Evolutionary conservation across 2,888 invertebrate genomes (phyloP), one percentile per base, ranked within the genome.

Genomic region (Andrena hattorfiana): DNA sequence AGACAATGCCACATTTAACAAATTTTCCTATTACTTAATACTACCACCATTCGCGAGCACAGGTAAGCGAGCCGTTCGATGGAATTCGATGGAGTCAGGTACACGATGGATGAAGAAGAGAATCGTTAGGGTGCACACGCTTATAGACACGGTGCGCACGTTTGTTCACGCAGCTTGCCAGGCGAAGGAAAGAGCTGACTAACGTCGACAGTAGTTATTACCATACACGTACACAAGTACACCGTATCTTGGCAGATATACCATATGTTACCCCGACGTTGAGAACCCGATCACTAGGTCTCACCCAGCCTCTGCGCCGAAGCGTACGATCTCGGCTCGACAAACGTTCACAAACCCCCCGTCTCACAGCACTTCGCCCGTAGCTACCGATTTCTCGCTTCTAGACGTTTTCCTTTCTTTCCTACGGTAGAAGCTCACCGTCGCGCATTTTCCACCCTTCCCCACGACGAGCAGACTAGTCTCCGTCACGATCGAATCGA

Each of bases 361-460:
- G 48, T 49, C 32, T 70, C 75, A 71, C 75, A 82, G 81, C 81
- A 82, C 81, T 67, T 63, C 30, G 67, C 60, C 81, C 64, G 54
- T 78, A 81, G 73, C 68, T 42, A 69, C 59, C 73, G 32, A 59
- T 72, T 23, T 60, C 59, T 67, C 63, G 70, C 80, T 67, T 80
- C 35, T 80, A 74, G 69, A 69, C 49, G 62, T 64, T 73, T 51
- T 7, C 30, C 48, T 54, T 54, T 59, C 20, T 54, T 54, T 54
- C 51, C 51, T 26, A 35, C 59, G 51, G n/a, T 69, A 76, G 70
- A 70, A 35, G 42, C 49, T 35, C 64, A 51, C 35, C 28, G 51
- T 63, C 42, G 13, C 42, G 42, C 16, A 1, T 16, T 42, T 16
- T 42, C 42, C 1, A 42, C 13, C 35, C 3, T 4, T 13, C 42